Percentiles rank a stretch among this genome's conserved stretches.
phyloP scores from a whole-genome alignment of 2,888 invertebrate genomes.

The Apotomis turbidana region DNA sequence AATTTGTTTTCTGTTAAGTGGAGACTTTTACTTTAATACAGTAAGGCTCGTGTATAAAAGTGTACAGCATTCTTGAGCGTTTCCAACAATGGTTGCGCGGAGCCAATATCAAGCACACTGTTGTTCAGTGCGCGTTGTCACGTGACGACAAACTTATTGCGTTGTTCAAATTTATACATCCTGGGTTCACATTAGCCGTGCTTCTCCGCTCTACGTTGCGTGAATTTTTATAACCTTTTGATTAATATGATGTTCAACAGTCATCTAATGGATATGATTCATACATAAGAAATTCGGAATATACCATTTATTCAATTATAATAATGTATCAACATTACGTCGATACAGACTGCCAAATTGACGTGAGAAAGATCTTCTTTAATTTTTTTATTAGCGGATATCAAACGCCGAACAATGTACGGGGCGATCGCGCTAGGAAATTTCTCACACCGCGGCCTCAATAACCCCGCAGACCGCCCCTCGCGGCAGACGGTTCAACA shows the following conservation, averaged over 20 bases:
- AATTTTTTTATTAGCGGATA: background rate
- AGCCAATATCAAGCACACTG: slow-evolving; percentile 2
- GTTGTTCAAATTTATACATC: slow-evolving; percentile 39
- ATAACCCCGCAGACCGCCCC: slow-evolving; percentile 15
- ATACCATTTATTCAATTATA: background rate
- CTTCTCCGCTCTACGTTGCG: slow-evolving; percentile 32
- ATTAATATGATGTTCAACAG: slow-evolving; percentile 21
- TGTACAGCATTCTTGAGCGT: background rate
- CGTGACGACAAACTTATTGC: slow-evolving; percentile 35
- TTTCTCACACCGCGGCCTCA: slow-evolving; percentile 8
- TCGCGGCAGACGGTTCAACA: slow-evolving; percentile 25
- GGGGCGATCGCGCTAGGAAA: background rate
- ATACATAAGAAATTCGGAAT: background rate
- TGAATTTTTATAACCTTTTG: slow-evolving; percentile 39
- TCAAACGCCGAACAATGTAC: background rate
- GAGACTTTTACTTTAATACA: background rate
- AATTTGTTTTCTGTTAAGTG: too few relatives aligned
- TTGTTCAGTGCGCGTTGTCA: slow-evolving; percentile 27
- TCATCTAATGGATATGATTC: slow-evolving; percentile 10
- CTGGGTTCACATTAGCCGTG: slow-evolving; percentile 31
- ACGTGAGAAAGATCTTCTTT: background rate
- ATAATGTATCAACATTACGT: background rate
- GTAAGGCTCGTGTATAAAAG: background rate
- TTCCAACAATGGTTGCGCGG: slow-evolving; percentile 19
- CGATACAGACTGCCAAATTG: background rate